Percentiles rank a stretch among this genome's conserved stretches.
Conservation (phyloP, 2,888 invertebrate genomes). For the Salticus scenicus region DNA sequence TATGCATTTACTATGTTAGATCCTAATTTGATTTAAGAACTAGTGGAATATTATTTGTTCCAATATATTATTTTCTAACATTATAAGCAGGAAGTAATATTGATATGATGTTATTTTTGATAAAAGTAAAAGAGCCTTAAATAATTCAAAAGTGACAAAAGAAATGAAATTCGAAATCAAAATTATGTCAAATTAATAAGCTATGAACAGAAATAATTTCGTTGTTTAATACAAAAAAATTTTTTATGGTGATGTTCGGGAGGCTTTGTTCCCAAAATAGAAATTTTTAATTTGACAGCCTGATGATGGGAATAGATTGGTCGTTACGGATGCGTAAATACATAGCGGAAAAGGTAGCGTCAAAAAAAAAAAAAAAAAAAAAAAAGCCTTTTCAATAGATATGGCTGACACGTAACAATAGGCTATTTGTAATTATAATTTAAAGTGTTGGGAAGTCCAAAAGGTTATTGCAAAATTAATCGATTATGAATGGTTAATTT, state of each 20-base stretch:
- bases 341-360: background rate
- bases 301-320: slow-evolving; percentile 12
- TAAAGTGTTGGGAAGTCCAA: background rate
- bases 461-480: background rate
- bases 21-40: no score
- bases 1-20: no score
- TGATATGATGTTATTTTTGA: background rate
- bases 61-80: no score
- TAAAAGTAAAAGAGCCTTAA: background rate
- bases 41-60: no score
- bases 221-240: background rate
- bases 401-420: background rate
- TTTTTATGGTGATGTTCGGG: background rate
- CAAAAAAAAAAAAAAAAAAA: no score
- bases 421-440: background rate
- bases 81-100: background rate
- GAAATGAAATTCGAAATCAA: background rate
- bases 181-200: background rate
- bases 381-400: background rate
- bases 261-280: background rate
- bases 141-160: background rate
- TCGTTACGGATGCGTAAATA: background rate
- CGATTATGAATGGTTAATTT: background rate
- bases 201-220: background rate
- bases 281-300: background rate